phyloP scores from a whole-genome alignment of 2,113 vertebrate genomes.

The Malurus elegans region DNA sequence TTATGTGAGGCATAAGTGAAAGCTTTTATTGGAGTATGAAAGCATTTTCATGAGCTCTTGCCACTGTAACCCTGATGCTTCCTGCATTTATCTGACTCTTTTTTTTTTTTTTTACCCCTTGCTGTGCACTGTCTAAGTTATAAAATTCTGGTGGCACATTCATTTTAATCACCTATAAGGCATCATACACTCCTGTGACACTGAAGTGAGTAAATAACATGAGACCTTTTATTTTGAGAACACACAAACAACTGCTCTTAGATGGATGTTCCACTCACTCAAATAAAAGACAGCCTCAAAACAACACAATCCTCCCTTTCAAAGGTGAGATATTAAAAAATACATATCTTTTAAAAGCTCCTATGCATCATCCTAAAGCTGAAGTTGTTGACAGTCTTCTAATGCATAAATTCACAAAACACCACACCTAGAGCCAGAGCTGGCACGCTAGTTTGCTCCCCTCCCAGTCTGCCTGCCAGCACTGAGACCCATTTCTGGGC shows the following conservation, averaged over 20 bases:
- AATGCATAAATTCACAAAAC: neutral
- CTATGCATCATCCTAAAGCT: neutral
- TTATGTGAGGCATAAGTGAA: slow-evolving; percentile 5
- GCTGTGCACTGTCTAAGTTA: slow-evolving; percentile 21
- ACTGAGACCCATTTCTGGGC: neutral
- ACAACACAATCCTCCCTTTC: neutral
- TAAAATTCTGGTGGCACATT: neutral
- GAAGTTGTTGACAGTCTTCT: neutral
- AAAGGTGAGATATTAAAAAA: neutral
- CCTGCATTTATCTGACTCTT: neutral
- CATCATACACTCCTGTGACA: neutral
- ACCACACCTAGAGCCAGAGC: neutral
- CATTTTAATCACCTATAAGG: slow-evolving; percentile 32
- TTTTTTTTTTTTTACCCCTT: slow-evolving; percentile 20
- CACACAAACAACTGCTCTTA: neutral
- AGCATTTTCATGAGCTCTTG: slow-evolving; percentile 37
- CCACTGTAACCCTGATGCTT: neutral
- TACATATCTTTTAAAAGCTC: neutral
- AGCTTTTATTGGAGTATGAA: slow-evolving; percentile 45
- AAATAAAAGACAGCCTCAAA: neutral
- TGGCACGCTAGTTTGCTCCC: neutral
- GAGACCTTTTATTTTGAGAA: neutral
- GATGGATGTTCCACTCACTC: neutral
- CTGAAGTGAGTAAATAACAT: neutral
- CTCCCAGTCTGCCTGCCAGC: neutral